Evolutionary conservation across 1,140 invertebrate species (phyloP).

Genomic region (Harlomillsia oculata): DNA sequence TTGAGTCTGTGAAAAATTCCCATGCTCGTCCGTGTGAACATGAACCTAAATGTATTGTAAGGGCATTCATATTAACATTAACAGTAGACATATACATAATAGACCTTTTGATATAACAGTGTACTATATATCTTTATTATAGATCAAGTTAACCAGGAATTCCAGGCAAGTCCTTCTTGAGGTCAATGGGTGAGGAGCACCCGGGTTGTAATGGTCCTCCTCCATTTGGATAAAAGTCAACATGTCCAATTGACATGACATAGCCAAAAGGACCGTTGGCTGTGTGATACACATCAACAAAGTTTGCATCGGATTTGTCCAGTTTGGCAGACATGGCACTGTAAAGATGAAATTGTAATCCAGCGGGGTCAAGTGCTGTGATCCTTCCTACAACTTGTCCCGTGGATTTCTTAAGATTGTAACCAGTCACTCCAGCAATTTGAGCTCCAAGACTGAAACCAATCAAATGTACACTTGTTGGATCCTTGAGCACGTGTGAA

Average conservation of each 20-base stretch:
- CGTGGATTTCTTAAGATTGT: constrained; percentile 13
- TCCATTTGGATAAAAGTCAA: constrained; percentile 46
- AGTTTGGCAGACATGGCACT: not conserved
- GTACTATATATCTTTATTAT: too few relatives aligned
- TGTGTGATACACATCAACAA: constrained; percentile 23
- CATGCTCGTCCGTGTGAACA: constrained; percentile 21
- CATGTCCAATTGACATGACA: constrained; percentile 12
- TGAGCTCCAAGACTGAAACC: constrained; percentile 24
- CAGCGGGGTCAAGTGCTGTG: constrained; percentile 18
- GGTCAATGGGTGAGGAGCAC: constrained; percentile 37
- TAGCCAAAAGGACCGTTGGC: constrained; percentile 4
- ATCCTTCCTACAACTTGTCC: constrained; percentile 15
- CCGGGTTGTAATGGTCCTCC: constrained; percentile 45
- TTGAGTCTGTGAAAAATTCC: constrained; percentile 23
- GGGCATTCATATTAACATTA: not conserved
- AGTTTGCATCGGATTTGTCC: constrained; percentile 22
- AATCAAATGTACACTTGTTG: constrained; percentile 14
- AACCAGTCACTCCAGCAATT: constrained; percentile 16
- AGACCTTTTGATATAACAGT: too few relatives aligned
- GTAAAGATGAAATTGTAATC: constrained; percentile 16
- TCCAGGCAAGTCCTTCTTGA: constrained; percentile 20
- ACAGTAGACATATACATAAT: not conserved
- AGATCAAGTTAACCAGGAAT: constrained; percentile 7
- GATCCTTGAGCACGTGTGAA: constrained; percentile 11
- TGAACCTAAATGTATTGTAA: constrained; percentile 9